Conservation (phyloP, 2,888 invertebrate genomes). For the Ethmia dodecea region DNA sequence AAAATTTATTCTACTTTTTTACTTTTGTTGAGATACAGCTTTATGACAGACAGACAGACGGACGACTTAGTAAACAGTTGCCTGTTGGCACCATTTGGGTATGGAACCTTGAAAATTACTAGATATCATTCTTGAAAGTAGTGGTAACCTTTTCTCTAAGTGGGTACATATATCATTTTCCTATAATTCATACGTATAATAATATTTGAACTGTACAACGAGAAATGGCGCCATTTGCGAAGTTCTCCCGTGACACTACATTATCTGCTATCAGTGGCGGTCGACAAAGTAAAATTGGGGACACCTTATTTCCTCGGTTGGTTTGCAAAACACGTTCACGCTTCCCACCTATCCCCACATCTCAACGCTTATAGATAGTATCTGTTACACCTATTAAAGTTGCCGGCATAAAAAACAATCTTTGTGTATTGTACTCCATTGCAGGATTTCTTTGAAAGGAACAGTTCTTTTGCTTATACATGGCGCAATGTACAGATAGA, state of each 20-base stretch:
- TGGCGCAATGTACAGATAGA: conserved; percentile 30
- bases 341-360: conserved; percentile 75
- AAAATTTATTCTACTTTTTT: too few relatives aligned
- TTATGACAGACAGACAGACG: too few relatives aligned
- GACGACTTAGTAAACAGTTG: too few relatives aligned
- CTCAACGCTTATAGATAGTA: conserved; percentile 75
- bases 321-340: conserved; percentile 76
- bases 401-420: too few relatives aligned
- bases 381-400: conserved; percentile 66
- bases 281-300: conserved; percentile 71
- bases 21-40: too few relatives aligned
- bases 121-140: too few relatives aligned
- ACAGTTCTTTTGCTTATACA: background rate
- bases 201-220: too few relatives aligned
- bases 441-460: conserved; percentile 26
- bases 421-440: conserved; percentile 30
- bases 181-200: too few relatives aligned
- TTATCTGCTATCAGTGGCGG: conserved; percentile 67
- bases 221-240: conserved; percentile 48
- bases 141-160: too few relatives aligned
- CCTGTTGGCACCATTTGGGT: too few relatives aligned
- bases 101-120: too few relatives aligned
- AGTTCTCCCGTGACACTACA: conserved; percentile 57
- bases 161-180: too few relatives aligned
- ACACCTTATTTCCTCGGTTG: conserved; percentile 72